Conservation (phyloP, 2,888 invertebrate genomes). For the Lasioglossum marginatum region DNA sequence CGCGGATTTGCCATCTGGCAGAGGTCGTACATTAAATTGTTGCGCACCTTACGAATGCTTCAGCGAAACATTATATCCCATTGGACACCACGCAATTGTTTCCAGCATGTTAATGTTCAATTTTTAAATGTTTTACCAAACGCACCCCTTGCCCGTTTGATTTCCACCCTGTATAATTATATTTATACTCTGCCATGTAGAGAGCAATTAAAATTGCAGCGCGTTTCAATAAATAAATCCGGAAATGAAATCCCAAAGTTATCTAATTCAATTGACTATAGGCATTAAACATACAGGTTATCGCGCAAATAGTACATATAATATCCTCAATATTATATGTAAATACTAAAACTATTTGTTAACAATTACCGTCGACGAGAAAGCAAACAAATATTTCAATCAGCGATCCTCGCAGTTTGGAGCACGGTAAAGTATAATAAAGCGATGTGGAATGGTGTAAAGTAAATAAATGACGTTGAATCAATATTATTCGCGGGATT, state of each 20-base stretch:
- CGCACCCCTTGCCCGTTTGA: no score
- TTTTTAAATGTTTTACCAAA: no score
- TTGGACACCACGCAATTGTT: not conserved
- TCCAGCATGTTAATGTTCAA: not conserved
- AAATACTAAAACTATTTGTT: not conserved
- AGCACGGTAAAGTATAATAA: not conserved
- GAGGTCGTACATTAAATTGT: not conserved
- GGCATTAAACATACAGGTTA: not conserved
- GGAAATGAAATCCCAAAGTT: not conserved
- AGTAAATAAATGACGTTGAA: not conserved
- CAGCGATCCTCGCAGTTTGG: not conserved
- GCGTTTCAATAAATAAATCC: no score
- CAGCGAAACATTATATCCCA: not conserved
- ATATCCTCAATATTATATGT: not conserved
- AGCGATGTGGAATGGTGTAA: not conserved
- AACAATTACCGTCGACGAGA: not conserved
- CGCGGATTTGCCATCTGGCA: not conserved
- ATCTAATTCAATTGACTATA: not conserved
- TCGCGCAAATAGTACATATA: not conserved
- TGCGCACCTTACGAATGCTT: not conserved
- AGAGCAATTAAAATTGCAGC: no score
- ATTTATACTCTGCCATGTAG: not conserved
- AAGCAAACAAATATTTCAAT: not conserved
- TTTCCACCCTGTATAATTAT: not conserved
- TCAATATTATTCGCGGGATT: not conserved